These are phyloP conservation scores for Petrocephalus zakoni DNA, from an alignment of 2,113 vertebrate genomes.

Conservation along the genomic window DNA sequence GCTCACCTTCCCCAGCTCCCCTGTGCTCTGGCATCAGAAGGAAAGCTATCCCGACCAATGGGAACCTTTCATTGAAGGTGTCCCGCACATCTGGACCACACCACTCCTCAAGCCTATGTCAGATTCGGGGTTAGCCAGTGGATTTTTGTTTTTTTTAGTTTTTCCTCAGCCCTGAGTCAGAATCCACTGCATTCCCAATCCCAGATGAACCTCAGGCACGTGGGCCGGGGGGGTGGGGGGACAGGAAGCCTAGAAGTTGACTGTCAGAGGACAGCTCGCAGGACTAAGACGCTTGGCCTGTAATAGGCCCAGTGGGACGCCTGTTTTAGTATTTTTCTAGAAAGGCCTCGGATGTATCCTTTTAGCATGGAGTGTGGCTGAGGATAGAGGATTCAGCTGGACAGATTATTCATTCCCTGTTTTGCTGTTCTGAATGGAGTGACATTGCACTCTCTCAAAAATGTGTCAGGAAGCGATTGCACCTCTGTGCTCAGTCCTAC, in stretches of 20 bases:
- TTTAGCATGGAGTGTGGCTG: background rate
- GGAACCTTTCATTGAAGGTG: slow-evolving; percentile 11
- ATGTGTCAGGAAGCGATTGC: slow-evolving; percentile 47
- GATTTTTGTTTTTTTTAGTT: slow-evolving; percentile 29
- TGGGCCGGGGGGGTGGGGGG: background rate
- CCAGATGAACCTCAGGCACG: background rate
- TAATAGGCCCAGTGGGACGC: background rate
- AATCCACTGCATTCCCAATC: background rate
- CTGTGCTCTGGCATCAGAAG: background rate
- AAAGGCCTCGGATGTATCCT: background rate
- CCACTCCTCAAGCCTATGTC: slow-evolving; percentile 45
- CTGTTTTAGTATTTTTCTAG: background rate
- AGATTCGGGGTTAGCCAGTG: slow-evolving; percentile 45
- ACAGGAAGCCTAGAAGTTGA: background rate
- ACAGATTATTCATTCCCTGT: slow-evolving; percentile 47
- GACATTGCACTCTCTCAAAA: slow-evolving; percentile 33
- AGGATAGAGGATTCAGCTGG: slow-evolving; percentile 15
- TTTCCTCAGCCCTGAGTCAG: slow-evolving; percentile 14
- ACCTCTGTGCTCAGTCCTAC: slow-evolving; percentile 34
- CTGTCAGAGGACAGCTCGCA: background rate
- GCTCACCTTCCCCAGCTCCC: background rate
- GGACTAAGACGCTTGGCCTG: background rate
- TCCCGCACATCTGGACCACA: slow-evolving; percentile 16
- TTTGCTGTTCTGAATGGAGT: slow-evolving; percentile 31
- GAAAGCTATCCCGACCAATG: background rate